These are phyloP conservation scores for Sporophila hypoxantha DNA, from an alignment of 2,113 vertebrate species.

Conservation along the genomic window DNA sequence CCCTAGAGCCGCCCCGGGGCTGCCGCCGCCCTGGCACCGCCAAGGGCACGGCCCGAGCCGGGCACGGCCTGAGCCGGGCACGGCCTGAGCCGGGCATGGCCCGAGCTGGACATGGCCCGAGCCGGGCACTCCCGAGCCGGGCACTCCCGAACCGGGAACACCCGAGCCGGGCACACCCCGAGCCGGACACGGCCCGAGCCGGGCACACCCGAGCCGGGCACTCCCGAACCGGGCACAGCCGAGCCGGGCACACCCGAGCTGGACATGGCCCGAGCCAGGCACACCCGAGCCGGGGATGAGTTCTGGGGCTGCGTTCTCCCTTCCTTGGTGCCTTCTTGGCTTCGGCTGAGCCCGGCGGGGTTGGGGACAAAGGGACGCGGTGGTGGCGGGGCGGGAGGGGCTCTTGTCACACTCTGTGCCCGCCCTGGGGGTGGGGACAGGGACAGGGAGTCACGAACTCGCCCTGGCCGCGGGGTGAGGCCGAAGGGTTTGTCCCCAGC, in stretches of 20 bases:
- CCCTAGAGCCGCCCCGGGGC: slow-evolving; percentile 9
- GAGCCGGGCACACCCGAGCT: too few species aligned
- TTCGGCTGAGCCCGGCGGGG: background rate
- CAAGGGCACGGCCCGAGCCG: fast-evolving
- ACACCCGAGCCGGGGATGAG: background rate
- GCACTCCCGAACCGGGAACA: too few species aligned
- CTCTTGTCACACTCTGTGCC: fast-evolving
- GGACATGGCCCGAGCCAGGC: too few species aligned
- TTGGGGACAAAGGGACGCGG: fast-evolving
- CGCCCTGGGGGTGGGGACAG: background rate
- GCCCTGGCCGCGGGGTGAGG: background rate
- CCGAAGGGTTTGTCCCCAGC: background rate
- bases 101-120: too few species aligned
- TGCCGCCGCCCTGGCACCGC: background rate
- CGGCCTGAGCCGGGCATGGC: too few species aligned
- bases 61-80: too few species aligned
- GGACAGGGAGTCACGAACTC: background rate
- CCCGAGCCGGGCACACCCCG: too few species aligned
- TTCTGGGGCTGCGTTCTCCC: fast-evolving
- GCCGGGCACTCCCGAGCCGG: too few species aligned
- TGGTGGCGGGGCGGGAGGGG: fast-evolving
- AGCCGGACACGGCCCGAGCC: too few species aligned
- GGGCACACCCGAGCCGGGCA: too few species aligned
- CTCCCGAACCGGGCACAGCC: too few species aligned
- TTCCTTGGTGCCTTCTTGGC: fast-evolving